phyloP scores from a whole-genome alignment of 2,113 vertebrate genomes.

The Chamaea fasciata region DNA sequence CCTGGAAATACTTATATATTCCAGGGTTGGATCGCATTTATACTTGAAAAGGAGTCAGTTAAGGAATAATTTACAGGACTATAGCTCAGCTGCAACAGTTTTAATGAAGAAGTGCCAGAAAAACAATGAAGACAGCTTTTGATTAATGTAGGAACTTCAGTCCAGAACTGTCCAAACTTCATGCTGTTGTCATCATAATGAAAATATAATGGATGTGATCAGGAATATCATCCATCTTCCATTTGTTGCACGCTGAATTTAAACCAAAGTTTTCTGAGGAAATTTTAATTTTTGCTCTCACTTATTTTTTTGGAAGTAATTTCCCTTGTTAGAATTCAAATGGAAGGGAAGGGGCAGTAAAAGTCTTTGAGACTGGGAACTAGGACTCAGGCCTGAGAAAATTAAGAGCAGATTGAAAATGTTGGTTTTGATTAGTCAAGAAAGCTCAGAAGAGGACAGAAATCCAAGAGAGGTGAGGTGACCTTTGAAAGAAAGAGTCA shows the following conservation, averaged over 20 bases:
- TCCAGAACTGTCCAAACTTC: background rate
- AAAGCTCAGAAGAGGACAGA: background rate
- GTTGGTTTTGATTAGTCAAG: background rate
- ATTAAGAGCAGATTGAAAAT: background rate
- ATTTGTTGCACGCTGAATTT: background rate
- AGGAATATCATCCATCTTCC: background rate
- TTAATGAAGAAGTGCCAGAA: background rate
- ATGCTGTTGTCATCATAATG: background rate
- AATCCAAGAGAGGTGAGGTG: background rate
- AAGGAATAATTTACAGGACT: background rate
- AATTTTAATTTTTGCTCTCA: background rate
- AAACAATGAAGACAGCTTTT: constrained; percentile 1
- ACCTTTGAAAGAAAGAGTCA: background rate
- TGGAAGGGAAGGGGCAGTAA: background rate
- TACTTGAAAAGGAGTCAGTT: background rate
- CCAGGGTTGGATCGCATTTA: background rate
- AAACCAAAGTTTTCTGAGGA: background rate
- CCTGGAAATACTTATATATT: background rate
- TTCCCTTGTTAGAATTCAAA: background rate
- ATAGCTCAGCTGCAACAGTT: background rate
- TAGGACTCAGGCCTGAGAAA: background rate
- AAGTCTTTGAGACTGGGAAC: background rate
- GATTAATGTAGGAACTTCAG: constrained; percentile 26
- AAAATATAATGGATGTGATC: constrained; percentile 29
- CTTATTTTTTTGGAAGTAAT: background rate